Evolutionary conservation across 1,140 invertebrate genomes (phyloP).

Genomic region (Planococcus citri): DNA sequence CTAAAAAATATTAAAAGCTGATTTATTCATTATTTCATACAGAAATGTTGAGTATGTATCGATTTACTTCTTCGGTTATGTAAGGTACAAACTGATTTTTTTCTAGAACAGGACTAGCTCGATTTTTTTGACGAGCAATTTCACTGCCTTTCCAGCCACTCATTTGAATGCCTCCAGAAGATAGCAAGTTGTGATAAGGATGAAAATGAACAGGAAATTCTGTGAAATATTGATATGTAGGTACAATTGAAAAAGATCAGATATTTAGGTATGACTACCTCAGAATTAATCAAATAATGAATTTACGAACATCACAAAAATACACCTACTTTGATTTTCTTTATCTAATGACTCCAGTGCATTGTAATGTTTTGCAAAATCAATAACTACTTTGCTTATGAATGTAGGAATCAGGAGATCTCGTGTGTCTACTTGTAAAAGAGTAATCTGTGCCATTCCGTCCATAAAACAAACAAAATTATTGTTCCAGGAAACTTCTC

Average conservation of each 20-base stretch:
- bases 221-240: too few species aligned
- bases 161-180: neutral
- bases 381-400: neutral
- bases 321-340: too few species aligned
- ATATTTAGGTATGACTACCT: too few species aligned
- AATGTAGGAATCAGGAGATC: neutral
- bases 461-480: conserved; percentile 90
- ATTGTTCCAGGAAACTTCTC: conserved; percentile 54
- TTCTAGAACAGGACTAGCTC: neutral
- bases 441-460: conserved; percentile 66
- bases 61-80: neutral
- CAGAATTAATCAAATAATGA: too few species aligned
- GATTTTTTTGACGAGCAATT: neutral
- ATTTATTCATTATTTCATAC: too few species aligned
- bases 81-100: neutral
- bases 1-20: too few species aligned
- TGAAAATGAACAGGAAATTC: neutral
- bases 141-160: neutral
- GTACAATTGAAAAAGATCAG: too few species aligned
- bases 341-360: neutral
- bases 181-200: neutral
- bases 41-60: too few species aligned
- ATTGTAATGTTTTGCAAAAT: neutral
- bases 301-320: too few species aligned
- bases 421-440: neutral